Base-by-base conservation (phyloP, 2,888 invertebrate species). In the Melanargia galathea region DNA sequence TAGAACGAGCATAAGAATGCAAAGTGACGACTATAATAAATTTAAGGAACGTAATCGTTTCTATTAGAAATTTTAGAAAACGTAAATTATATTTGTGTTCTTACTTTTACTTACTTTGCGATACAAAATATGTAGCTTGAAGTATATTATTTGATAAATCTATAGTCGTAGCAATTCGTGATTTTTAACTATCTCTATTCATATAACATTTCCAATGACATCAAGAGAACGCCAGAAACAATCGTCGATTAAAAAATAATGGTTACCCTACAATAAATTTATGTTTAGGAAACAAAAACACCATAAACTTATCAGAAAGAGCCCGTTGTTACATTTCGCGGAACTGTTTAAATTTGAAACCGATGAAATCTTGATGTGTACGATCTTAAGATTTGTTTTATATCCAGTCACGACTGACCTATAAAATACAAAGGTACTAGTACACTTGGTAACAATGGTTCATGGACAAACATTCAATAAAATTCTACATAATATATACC, bases 401-500 rank as follows among this genome's bases (percentile, higher is more conserved):
- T 35, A 60, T 60, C 62, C 52, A 63, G 65, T 67, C 69, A 70
- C 68, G 69, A 57, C 33, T 62, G 70, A 68, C 69, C 70, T 69
- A 69, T 61, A 67, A 68, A 65, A 59, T 52, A 64, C 62, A 52
- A 56, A 62, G 62, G 64, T 38, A 20, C 52, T 35, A 20, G 52
- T 52, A 38, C 35, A 24, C 38, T 65, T 20, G 22, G 48, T 16
- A 57, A 54, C 57, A 60, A 56, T 45, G 20, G n/a, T n/a, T 18
- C 55, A 20, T 45, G 26, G 54, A 51, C 22, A 55, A 48, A 38
- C 63, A 49, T 46, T 48, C 51, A 45, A 45, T 26, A 60, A 55
- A 52, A 57, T n/a, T 4, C 5, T 26, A 26, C 2, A 5, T 26
- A 26, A 30, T 30, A 8, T 30, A 30, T 7, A 30, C n/a, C n/a